These are phyloP conservation scores for Urechis unicinctus DNA, from an alignment of 2,888 invertebrate species.

Conservation along the genomic window DNA sequence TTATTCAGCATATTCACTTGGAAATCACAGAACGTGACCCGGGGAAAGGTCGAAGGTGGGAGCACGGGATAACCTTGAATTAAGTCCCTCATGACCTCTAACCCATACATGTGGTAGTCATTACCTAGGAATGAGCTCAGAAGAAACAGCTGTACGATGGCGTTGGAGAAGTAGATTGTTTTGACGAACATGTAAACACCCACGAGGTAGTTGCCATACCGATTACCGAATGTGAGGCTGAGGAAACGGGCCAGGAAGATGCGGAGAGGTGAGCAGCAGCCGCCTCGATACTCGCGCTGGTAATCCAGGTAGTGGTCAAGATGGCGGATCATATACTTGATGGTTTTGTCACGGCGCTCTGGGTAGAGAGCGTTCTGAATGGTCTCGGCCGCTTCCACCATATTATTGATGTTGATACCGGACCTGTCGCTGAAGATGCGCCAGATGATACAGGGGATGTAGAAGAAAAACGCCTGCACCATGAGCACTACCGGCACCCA, in stretches of 20 bases:
- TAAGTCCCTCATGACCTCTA: conserved; percentile 52
- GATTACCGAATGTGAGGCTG: conserved; percentile 47
- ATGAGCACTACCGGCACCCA: conserved; percentile 51
- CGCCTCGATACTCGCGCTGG: conserved; percentile 46
- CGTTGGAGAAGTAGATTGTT: conserved; percentile 50
- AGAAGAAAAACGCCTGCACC: conserved; percentile 53
- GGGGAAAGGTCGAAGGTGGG: conserved; percentile 44
- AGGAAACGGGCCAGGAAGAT: conserved; percentile 46
- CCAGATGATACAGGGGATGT: conserved; percentile 42
- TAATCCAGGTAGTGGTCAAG: conserved; percentile 52
- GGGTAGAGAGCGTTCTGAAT: conserved; percentile 50
- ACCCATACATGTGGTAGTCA: conserved; percentile 50
- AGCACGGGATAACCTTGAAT: conserved; percentile 45
- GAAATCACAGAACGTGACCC: conserved; percentile 51
- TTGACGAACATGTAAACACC: conserved; percentile 53
- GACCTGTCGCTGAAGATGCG: conserved; percentile 20
- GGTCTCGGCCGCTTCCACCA: conserved; percentile 42
- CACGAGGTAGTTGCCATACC: conserved; percentile 53
- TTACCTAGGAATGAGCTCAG: conserved; percentile 53
- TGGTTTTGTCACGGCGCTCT: conserved; percentile 50
- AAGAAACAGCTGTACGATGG: conserved; percentile 52
- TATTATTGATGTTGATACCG: conserved; percentile 52
- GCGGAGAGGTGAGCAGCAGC: conserved; percentile 43
- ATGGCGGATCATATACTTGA: conserved; percentile 53
- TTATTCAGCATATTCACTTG: conserved; percentile 48